Conservation (phyloP, 1,140 invertebrate species). For the Copidosoma floridanum region DNA sequence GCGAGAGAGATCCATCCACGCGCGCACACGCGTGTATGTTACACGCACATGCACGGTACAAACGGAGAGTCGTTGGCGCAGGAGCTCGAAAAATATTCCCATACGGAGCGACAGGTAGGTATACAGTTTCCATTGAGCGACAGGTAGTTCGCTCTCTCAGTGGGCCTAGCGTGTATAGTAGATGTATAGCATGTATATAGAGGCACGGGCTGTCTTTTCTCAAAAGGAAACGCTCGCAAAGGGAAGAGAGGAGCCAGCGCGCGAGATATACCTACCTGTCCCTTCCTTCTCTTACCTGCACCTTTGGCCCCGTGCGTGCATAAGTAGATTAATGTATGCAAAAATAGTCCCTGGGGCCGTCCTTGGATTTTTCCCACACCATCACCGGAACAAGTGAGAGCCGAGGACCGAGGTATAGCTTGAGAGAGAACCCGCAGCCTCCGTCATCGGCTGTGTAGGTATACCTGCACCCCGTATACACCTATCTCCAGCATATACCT, state of each 20-base stretch:
- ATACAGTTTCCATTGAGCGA: slow-evolving; percentile 29
- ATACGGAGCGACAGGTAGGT: slow-evolving; percentile 23
- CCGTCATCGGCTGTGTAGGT: too few species aligned
- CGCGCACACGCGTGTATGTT: background rate
- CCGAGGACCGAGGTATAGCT: too few species aligned
- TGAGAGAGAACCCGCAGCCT: background rate
- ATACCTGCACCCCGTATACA: too few species aligned
- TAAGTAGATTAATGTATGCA: slow-evolving; percentile 29
- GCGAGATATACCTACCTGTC: background rate
- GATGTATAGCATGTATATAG: too few species aligned
- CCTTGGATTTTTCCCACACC: slow-evolving; percentile 22
- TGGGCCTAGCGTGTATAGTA: background rate
- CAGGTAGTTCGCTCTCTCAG: slow-evolving; percentile 15
- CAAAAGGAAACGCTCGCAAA: slow-evolving; percentile 11
- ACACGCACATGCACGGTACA: background rate
- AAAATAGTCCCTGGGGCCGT: slow-evolving; percentile 1
- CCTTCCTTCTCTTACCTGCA: too few species aligned
- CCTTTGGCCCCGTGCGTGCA: background rate
- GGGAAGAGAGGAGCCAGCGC: background rate
- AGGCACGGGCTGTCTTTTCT: background rate
- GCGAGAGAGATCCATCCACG: too few species aligned
- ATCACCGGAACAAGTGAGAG: slow-evolving; percentile 22
- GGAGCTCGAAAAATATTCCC: slow-evolving; percentile 24
- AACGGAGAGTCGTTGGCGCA: background rate
- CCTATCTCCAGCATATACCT: too few species aligned